A percentile compares a stretch with the other conserved stretches of the same genome.
These are phyloP conservation scores for Xiphorhynchus erythropygius DNA, from an alignment of 2,797 vertebrate species.

Conservation along the genomic window DNA sequence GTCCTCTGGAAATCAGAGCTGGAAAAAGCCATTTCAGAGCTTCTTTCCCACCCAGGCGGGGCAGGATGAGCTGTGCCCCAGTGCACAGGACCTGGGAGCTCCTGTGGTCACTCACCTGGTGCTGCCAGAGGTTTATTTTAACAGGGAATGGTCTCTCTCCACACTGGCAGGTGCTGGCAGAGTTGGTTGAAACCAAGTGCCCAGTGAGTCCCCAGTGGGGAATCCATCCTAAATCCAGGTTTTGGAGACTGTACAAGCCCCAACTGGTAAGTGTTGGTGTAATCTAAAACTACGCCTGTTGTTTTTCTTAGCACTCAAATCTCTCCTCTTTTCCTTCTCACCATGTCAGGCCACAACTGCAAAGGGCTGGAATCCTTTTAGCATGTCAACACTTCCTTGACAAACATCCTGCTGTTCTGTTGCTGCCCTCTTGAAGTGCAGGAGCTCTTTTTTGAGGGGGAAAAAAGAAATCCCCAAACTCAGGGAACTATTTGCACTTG, in stretches of 20 bases:
- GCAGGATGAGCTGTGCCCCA: background rate
- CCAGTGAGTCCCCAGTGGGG: background rate
- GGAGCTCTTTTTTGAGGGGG: background rate
- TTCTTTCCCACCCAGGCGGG: rapidly evolving
- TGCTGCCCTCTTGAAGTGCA: background rate
- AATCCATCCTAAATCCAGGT: background rate
- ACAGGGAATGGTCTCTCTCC: background rate
- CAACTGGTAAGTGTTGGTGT: background rate
- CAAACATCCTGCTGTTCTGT: constrained; percentile 3
- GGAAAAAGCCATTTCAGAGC: background rate
- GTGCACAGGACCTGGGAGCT: background rate
- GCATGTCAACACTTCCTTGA: background rate
- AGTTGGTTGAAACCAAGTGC: background rate
- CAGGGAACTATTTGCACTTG: background rate
- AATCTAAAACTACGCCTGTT: background rate
- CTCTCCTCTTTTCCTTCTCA: background rate
- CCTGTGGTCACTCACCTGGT: background rate
- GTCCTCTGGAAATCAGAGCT: background rate
- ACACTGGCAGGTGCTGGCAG: background rate
- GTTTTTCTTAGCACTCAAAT: background rate
- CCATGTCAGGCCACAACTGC: background rate
- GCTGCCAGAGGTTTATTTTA: background rate
- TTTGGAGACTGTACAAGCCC: background rate
- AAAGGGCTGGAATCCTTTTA: constrained; percentile 6
- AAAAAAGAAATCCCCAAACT: background rate